phyloP scores from a whole-genome alignment of 1,140 invertebrate genomes.

The Andrena cerasifolii region DNA sequence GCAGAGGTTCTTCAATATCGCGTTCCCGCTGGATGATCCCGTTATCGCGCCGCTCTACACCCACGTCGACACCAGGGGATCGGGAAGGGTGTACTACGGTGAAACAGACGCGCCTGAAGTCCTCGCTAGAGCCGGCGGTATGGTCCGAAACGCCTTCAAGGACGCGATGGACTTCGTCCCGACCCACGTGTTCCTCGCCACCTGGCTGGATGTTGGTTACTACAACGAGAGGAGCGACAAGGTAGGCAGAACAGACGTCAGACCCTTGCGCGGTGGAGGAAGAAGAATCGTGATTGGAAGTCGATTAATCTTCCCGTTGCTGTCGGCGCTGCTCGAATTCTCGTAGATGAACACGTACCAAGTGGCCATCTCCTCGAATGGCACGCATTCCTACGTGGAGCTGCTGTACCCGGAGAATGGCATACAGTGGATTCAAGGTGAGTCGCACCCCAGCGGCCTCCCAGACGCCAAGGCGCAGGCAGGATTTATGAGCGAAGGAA shows the following conservation, averaged over 20 bases:
- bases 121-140: constrained; percentile 86
- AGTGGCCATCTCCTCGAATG: constrained; percentile 92
- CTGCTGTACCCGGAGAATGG: constrained; percentile 93
- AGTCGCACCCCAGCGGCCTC: constrained; percentile 85
- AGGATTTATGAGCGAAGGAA: constrained; percentile 93
- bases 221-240: constrained; percentile 84
- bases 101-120: constrained; percentile 87
- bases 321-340: not conserved
- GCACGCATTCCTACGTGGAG: constrained; percentile 90
- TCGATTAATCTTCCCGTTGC: not conserved
- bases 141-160: constrained; percentile 88
- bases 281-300: not conserved
- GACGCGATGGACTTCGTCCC: constrained; percentile 87
- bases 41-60: constrained; percentile 95
- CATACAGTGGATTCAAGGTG: constrained; percentile 94
- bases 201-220: constrained; percentile 88
- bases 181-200: constrained; percentile 84
- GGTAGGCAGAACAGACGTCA: constrained; percentile 76
- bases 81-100: constrained; percentile 90
- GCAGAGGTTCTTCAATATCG: constrained; percentile 91
- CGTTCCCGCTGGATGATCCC: constrained; percentile 95
- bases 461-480: constrained; percentile 95
- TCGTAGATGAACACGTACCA: constrained; percentile 90
- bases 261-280: too few species aligned
- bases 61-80: constrained; percentile 92